Evolutionary conservation across 2,797 vertebrate genomes (phyloP), one percentile per base, ranked within the genome.

Genomic region (Lepilemur ruficaudatus): DNA sequence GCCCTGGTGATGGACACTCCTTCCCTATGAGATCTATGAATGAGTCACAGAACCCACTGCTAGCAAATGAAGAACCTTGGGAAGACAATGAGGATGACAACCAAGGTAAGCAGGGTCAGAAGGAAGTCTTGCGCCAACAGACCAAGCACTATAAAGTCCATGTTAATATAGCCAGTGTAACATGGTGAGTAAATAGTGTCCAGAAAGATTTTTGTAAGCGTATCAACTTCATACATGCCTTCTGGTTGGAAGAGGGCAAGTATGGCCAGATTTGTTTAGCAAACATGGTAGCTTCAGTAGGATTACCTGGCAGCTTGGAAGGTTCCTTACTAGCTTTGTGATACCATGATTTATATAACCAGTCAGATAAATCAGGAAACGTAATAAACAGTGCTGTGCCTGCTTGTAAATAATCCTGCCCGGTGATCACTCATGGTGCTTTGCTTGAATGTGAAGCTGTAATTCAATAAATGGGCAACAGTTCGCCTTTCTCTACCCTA

Each of bases 1-100:
- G 99, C 98, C 99, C 99, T 97, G 99, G 99, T 0, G 99, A 99
- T 78, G 99, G 99, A 67, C 99, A 99, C 89, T 99, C 99, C 59
- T 99, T 99, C 98, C 99, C 99, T 11, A 98, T 99, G 98, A 99
- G 99, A 98, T 98, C 98, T 82, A 97, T 98, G 41, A 99, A 97
- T 95, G 99, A 99, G 95, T 99, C 99, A 61, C 99, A 97, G 92
- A 99, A 99, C 93, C 99, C 99, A 22, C 98, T 99, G 90, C 98
- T 99, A 96, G 99, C 99, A 91, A 99, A 98, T 61, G 99, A 99
- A 97, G 99, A 99, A 97, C 99, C 99, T 95, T 99, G 99, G 99
- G 99, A 99, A 92, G 99, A 99, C 91, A 99, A 99, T 2, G 99
- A 99, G 35, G 99, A 99, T 89, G 99, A 99, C 91, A 99, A 97